These are phyloP conservation scores for Serripes groenlandicus DNA, from an alignment of 2,888 invertebrate genomes.

Conservation along the genomic window DNA sequence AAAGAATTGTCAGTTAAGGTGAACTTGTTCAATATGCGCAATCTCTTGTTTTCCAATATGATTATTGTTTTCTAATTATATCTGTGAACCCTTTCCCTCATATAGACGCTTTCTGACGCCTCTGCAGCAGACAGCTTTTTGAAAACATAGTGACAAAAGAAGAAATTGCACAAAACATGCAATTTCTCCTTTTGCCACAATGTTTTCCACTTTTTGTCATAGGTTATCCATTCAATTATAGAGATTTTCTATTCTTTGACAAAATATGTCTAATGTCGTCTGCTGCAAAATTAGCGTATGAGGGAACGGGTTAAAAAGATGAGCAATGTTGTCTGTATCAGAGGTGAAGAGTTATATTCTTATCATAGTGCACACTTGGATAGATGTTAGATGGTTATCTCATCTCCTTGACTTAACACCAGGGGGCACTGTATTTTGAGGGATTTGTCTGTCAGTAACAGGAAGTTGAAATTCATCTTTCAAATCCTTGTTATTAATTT, in stretches of 20 bases:
- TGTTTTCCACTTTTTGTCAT: neutral
- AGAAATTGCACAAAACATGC: neutral
- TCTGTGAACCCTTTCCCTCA: neutral
- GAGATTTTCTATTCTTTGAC: too few species aligned
- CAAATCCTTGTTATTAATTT: neutral
- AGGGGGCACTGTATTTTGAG: neutral
- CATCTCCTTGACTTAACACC: neutral
- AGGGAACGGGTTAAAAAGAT: too few species aligned
- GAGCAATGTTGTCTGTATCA: neutral
- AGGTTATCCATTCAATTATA: neutral
- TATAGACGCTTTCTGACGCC: neutral
- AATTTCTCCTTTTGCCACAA: neutral
- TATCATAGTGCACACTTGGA: neutral
- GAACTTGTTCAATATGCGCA: neutral
- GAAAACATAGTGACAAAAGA: neutral
- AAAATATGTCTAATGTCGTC: too few species aligned
- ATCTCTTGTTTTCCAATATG: neutral
- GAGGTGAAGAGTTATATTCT: neutral
- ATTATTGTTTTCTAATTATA: neutral
- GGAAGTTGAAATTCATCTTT: neutral
- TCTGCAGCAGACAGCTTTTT: neutral
- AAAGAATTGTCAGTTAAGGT: neutral
- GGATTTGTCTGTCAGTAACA: neutral
- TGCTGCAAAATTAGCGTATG: too few species aligned
- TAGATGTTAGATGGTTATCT: neutral